Base-by-base conservation (phyloP, 1,140 invertebrate species). In the Rhopalosiphum padi region DNA sequence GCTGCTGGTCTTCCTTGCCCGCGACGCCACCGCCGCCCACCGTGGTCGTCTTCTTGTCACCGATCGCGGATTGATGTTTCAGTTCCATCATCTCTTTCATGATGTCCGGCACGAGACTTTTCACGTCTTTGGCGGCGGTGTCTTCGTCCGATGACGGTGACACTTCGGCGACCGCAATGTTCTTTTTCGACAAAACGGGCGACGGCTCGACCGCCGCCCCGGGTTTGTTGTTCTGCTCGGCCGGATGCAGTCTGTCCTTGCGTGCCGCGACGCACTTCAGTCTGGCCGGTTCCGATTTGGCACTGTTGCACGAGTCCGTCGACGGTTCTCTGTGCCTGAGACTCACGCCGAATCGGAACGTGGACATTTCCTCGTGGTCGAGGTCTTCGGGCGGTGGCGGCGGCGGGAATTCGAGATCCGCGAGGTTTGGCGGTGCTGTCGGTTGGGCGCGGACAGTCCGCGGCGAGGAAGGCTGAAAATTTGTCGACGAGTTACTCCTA, bases 401-500 rank as follows among this genome's bases (percentile, higher is more conserved):
- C 15, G 98, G 98, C 7, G 97, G 97, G 95, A 98, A 98, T 94
- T 98, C 98, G 8, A 98, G 95, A 95, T 98, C 97, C 11, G 97
- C 98, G 77, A 97, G 95, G 23, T 96, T 96, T 30, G 97, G 96
- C 94, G 97, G 96, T 68, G 48, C 48, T 18, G 96, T 95, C 1
- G 96, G 95, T 25, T 97, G 95, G 9, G 94, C 95, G 94, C 95
- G 94, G 95, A 95, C 96, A 77, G 96, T 95, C n/a, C 86, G 96
- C 95, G 53, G 96, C 94, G 95, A 96, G 95, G 51, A 96, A 95
- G 82, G 95, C 85, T 96, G 95, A 53, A 96, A 96, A 18, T 97
- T 97, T 46, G 97, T 97, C 0, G 97, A 98, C 0, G 97, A 98
- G 95, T 98, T 98, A 94, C 97, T 98, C 7, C 97, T 96, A 35